Conservation (phyloP, 2,113 vertebrate genomes). For the Myotis yumanensis region DNA sequence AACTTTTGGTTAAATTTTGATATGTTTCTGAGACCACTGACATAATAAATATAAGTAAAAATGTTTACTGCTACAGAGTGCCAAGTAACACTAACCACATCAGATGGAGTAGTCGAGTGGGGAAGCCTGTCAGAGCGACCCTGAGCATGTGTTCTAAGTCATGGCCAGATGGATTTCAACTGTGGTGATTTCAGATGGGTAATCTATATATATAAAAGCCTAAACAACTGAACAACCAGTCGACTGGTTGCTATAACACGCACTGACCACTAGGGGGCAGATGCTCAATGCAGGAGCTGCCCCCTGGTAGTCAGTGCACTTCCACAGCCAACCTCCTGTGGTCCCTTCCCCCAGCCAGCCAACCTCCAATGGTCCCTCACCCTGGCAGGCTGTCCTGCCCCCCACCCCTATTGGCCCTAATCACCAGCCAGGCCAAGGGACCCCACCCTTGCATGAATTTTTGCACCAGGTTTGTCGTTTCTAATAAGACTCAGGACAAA, state of each 20-base stretch:
- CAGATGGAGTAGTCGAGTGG: neutral
- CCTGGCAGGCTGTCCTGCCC: fast-evolving
- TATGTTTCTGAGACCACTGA: neutral
- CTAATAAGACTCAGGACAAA: neutral
- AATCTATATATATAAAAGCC: no score
- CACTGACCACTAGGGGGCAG: no score
- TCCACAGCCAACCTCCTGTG: no score
- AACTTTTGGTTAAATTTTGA: neutral
- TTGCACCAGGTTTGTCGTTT: neutral
- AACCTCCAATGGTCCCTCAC: no score
- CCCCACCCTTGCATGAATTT: no score
- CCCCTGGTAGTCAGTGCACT: no score
- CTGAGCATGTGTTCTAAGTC: neutral
- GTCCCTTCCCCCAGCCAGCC: no score
- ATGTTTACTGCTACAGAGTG: neutral
- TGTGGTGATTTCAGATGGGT: neutral
- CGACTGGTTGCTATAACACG: no score
- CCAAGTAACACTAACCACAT: neutral
- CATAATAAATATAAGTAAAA: neutral
- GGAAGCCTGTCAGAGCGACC: neutral
- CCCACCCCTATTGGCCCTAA: no score
- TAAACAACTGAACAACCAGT: no score
- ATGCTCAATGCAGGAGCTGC: no score
- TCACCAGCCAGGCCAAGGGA: no score
- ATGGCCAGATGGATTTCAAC: neutral